Base-by-base conservation (phyloP, 2,888 invertebrate species). In the Tinea semifulvella region DNA sequence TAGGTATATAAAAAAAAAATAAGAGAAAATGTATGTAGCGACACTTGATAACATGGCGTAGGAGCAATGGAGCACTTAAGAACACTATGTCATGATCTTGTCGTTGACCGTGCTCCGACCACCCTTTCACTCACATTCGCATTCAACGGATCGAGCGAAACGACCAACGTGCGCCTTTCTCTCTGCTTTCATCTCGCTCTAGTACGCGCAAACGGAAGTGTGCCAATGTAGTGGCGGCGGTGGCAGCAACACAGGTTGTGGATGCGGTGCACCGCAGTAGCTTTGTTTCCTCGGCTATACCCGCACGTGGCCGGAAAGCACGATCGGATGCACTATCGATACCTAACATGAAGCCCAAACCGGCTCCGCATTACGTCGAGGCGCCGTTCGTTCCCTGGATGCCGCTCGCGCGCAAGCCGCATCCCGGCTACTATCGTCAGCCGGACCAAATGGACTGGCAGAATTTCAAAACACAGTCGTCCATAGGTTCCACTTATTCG, bases 321-420 rank as follows among this genome's bases (percentile, higher is more conserved):
- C 69, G 72, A 61, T 68, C 68, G 67, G 68, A 70, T 75, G 74
- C 62, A 58, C 63, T 61, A 62, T 61, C 67, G 86, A 60, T 85
- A 85, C 68, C 72, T 83, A 57, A 86, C 64, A 82, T 88, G 66
- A 87, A 87, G 80, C 88, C 87, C 63, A 86, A 83, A 69, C 84
- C 75, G 58, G 70, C 72, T 60, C 63, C 47, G 47, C 85, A 79
- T 54, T 74, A 72, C 65, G 63, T 70, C 50, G 80, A 81, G 57
- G 65, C 72, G 55, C 75, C 79, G 63, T 79, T 79, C 57, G 82
- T 88, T 54, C 86, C 88, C 48, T 88, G 88, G 87, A 86, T 87
- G 35, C 85, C 86, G 58, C 76, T 88, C 60, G 83, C 87, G 57
- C 77, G 85, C 22, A 71, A 73, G 58, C 61, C 67, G 51, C 80